phyloP scores from a whole-genome alignment of 2,888 invertebrate species.

The Scaptomyza tumidula region DNA sequence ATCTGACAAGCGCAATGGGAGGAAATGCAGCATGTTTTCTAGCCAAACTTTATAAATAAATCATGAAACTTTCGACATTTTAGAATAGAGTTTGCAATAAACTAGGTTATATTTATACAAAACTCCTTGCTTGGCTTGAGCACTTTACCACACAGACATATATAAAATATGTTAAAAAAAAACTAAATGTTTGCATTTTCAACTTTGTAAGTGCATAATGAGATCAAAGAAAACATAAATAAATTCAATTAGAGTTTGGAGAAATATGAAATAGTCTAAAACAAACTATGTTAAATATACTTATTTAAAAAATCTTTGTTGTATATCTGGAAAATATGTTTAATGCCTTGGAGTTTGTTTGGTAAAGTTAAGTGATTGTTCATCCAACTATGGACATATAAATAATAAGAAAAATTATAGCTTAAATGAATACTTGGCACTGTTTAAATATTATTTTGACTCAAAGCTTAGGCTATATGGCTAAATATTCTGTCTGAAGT shows the following conservation, averaged over 20 bases:
- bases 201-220: not conserved
- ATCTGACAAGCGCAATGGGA: not conserved
- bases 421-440: no score
- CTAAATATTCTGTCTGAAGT: no score
- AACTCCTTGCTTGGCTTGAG: not conserved
- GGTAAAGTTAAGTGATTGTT: not conserved
- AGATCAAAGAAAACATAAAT: not conserved
- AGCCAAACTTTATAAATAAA: not conserved
- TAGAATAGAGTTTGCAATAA: not conserved
- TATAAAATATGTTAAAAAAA: not conserved
- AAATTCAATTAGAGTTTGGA: not conserved
- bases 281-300: no score
- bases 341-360: not conserved
- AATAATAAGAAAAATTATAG: no score
- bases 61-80: constrained; percentile 1
- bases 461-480: no score
- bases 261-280: not conserved
- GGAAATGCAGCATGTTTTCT: not conserved
- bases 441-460: no score
- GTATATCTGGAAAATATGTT: no score
- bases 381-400: not conserved
- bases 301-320: no score
- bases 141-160: not conserved
- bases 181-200: not conserved
- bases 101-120: not conserved